Conservation (phyloP, 2,797 vertebrate species). For the Peromyscus nudipes region DNA sequence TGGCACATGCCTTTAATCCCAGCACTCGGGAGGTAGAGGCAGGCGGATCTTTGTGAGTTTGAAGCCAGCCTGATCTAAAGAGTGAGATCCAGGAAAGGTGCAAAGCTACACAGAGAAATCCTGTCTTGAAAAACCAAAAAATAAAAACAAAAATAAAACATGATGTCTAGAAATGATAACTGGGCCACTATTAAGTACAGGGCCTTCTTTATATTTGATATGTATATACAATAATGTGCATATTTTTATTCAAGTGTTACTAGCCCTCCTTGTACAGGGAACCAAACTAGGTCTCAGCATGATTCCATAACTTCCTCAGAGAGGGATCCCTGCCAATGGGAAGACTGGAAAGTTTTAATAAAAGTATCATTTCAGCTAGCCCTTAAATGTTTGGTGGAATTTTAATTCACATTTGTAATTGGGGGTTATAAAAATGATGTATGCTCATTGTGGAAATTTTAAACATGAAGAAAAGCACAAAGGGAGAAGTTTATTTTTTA, state of each 20-base stretch:
- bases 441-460: not conserved
- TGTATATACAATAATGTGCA: not conserved
- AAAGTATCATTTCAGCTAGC: slow-evolving; percentile 45
- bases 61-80: too few relatives aligned
- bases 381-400: slow-evolving; percentile 18
- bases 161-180: not conserved
- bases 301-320: slow-evolving; percentile 26
- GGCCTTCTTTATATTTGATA: not conserved
- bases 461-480: slow-evolving; percentile 45
- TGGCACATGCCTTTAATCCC: too few relatives aligned
- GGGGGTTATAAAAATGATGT: slow-evolving; percentile 49
- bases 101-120: too few relatives aligned
- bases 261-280: not conserved
- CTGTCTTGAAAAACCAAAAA: too few relatives aligned
- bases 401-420: slow-evolving; percentile 54
- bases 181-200: not conserved
- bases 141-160: too few relatives aligned
- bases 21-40: too few relatives aligned
- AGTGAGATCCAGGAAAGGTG: too few relatives aligned
- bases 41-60: too few relatives aligned
- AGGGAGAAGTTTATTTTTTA: not conserved
- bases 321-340: not conserved
- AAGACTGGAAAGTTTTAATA: slow-evolving; percentile 46
- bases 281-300: not conserved
- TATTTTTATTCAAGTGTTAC: slow-evolving; percentile 9